phyloP scores from a whole-genome alignment of 1,140 invertebrate species.

The Trissolcus basalis region DNA sequence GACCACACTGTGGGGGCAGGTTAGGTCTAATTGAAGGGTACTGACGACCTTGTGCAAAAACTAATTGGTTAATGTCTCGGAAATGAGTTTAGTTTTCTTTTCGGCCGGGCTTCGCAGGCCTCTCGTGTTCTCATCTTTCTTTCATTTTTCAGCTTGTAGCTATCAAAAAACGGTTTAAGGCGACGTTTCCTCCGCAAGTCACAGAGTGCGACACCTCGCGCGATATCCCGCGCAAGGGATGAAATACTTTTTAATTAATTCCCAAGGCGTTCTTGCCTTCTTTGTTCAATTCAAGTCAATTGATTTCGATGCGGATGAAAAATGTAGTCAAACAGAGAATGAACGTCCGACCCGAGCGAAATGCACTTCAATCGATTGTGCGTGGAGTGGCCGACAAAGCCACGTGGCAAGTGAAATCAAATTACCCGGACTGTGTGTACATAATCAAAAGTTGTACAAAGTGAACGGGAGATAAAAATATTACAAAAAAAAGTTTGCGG shows the following conservation, averaged over 20 bases:
- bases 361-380: constrained; percentile 25
- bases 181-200: too few species aligned
- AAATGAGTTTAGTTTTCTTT: constrained; percentile 76
- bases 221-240: too few species aligned
- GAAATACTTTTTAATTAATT: too few species aligned
- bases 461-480: constrained; percentile 6
- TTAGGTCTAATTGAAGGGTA: constrained; percentile 65
- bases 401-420: constrained; percentile 17
- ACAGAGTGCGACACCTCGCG: too few species aligned
- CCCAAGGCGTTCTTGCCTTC: too few species aligned
- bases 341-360: background rate
- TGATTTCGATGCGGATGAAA: constrained; percentile 13
- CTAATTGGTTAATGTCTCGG: constrained; percentile 76
- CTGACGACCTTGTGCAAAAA: constrained; percentile 74
- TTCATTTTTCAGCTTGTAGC: constrained; percentile 13
- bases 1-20: constrained; percentile 23
- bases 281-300: constrained; percentile 12
- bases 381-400: constrained; percentile 8
- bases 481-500: constrained; percentile 26
- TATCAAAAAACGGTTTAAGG: background rate
- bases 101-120: constrained; percentile 59
- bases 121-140: constrained; percentile 48
- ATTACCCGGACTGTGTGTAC: constrained; percentile 18
- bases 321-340: background rate
- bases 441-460: constrained; percentile 11